These are phyloP conservation scores for Limnothrissa miodon DNA, from an alignment of 2,113 vertebrate species.

Conservation along the genomic window DNA sequence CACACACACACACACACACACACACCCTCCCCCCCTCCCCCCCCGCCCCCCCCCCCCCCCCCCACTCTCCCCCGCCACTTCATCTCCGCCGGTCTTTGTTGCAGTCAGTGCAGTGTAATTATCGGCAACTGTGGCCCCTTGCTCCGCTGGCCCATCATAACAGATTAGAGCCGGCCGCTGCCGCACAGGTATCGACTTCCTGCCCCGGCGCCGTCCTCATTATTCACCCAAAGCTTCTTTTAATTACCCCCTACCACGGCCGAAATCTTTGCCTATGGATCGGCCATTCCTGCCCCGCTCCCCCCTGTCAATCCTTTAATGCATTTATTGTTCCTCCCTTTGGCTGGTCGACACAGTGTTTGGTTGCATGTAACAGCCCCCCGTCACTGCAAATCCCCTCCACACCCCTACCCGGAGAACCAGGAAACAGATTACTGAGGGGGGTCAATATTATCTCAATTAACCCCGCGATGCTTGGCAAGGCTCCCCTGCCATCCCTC, in stretches of 20 bases:
- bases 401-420: too few species aligned
- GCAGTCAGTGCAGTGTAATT: slow-evolving; percentile 48
- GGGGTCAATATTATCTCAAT: slow-evolving; percentile 86
- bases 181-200: slow-evolving; percentile 85
- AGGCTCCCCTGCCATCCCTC: slow-evolving; percentile 54
- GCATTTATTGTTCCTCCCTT: slow-evolving; percentile 79
- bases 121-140: slow-evolving; percentile 54
- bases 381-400: too few species aligned
- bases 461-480: slow-evolving; percentile 72
- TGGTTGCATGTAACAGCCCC: slow-evolving; percentile 66
- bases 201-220: slow-evolving; percentile 80
- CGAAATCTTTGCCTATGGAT: slow-evolving; percentile 77
- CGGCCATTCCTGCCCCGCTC: slow-evolving; percentile 62
- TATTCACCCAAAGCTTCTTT: slow-evolving; percentile 95
- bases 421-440: slow-evolving; percentile 70
- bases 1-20: background rate
- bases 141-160: slow-evolving; percentile 71
- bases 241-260: slow-evolving; percentile 83
- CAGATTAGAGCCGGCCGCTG: slow-evolving; percentile 87
- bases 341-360: slow-evolving; percentile 69
- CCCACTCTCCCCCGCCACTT: background rate
- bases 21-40: background rate
- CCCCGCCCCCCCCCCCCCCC: background rate
- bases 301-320: slow-evolving; percentile 71
- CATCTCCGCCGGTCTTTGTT: slow-evolving; percentile 27